These are phyloP conservation scores for Thumatha senex DNA, from an alignment of 2,888 invertebrate species.

Conservation along the genomic window DNA sequence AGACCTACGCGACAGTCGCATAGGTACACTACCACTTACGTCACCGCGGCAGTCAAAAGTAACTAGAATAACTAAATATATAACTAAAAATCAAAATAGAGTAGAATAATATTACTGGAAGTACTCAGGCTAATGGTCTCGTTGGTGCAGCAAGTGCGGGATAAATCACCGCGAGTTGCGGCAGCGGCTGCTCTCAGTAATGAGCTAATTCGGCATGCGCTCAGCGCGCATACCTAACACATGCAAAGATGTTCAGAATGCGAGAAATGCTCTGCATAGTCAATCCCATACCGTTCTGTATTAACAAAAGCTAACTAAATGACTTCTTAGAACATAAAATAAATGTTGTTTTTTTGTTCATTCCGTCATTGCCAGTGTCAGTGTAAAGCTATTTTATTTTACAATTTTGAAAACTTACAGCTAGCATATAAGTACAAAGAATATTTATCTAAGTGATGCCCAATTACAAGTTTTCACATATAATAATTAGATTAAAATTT, in stretches of 20 bases:
- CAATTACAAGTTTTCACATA: too few relatives aligned
- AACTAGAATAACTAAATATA: too few relatives aligned
- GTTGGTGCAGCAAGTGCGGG: conserved; percentile 57
- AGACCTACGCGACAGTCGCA: too few relatives aligned
- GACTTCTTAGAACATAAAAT: neutral
- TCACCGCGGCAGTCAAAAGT: too few relatives aligned
- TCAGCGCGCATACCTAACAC: conserved; percentile 33
- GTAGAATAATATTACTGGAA: conserved; percentile 45
- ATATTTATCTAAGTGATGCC: too few relatives aligned
- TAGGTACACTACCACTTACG: too few relatives aligned
- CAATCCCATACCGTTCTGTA: conserved; percentile 23
- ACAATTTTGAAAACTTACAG: too few relatives aligned
- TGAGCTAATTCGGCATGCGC: conserved; percentile 71
- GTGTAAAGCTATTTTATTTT: too few relatives aligned
- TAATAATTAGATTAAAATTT: too few relatives aligned
- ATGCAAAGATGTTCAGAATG: conserved; percentile 44
- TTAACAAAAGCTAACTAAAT: neutral
- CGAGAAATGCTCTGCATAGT: conserved; percentile 44
- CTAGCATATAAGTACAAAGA: too few relatives aligned
- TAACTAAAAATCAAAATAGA: conserved; percentile 9
- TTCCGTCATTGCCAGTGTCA: too few relatives aligned
- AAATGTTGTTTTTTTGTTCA: neutral
- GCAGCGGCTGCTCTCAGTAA: conserved; percentile 55
- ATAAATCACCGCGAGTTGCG: conserved; percentile 55
- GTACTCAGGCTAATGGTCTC: conserved; percentile 54